Percentiles rank a stretch among this genome's conserved stretches.
Evolutionary conservation across 2,797 vertebrate genomes (phyloP).

Genomic region (Stomatorhinus walkeri): DNA sequence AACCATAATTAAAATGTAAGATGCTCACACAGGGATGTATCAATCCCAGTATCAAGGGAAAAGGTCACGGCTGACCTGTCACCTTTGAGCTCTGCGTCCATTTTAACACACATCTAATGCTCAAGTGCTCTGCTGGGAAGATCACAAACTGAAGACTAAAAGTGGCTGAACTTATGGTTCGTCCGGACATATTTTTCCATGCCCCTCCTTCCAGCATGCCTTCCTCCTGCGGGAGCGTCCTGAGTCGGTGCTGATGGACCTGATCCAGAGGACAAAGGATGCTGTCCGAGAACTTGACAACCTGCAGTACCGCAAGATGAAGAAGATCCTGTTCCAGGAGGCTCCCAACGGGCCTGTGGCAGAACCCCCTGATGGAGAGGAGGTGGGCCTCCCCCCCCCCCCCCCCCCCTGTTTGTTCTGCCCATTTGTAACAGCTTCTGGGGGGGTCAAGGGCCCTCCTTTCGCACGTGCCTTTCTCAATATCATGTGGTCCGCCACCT

Average conservation of each 20-base stretch:
- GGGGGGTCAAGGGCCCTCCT: not conserved
- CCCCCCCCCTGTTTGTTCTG: no score
- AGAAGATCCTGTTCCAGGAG: constrained; percentile 98
- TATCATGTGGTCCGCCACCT: not conserved
- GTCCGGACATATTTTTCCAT: not conserved
- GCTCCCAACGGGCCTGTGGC: constrained; percentile 87
- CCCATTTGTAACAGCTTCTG: not conserved
- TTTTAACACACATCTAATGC: not conserved
- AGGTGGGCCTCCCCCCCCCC: constrained; percentile 58
- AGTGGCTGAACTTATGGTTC: not conserved
- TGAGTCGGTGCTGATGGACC: constrained; percentile 91
- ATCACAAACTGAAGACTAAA: not conserved
- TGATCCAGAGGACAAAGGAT: constrained; percentile 96
- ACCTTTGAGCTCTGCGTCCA: no score
- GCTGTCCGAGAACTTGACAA: constrained; percentile 97
- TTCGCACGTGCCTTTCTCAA: not conserved
- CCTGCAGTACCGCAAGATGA: constrained; percentile 98
- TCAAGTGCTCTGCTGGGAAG: not conserved
- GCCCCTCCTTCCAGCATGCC: constrained; percentile 70
- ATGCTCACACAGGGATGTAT: not conserved
- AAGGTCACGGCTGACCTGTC: not conserved
- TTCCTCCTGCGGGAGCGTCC: constrained; percentile 91
- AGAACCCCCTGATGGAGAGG: constrained; percentile 91
- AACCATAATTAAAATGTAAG: not conserved
- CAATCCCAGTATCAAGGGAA: not conserved